These are phyloP conservation scores for Gnatocerus cornutus DNA, from an alignment of 2,888 invertebrate species.

Conservation along the genomic window DNA sequence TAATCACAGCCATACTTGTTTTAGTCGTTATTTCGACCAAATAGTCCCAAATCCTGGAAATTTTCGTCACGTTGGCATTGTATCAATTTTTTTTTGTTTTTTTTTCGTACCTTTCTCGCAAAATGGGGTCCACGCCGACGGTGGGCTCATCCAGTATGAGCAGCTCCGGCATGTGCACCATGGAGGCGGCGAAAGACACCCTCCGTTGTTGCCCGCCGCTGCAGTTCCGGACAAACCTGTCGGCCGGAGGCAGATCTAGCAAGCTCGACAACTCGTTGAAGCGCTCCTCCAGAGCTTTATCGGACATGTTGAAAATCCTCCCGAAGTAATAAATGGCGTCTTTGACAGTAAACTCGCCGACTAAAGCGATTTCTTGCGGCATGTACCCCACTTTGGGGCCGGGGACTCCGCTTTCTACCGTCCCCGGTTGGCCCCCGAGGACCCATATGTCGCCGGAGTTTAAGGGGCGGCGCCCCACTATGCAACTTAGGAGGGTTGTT, in stretches of 20 bases:
- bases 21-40: conserved; percentile 81
- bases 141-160: conserved; percentile 91
- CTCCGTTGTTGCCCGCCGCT: conserved; percentile 92
- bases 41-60: conserved; percentile 90
- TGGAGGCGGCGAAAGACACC: conserved; percentile 87
- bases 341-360: conserved; percentile 85
- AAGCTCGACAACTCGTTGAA: conserved; percentile 81
- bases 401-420: conserved; percentile 88
- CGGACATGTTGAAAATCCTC: conserved; percentile 85
- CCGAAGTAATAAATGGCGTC: conserved; percentile 93
- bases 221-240: conserved; percentile 73
- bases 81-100: neutral
- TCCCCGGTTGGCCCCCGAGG: conserved; percentile 87
- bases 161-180: conserved; percentile 88
- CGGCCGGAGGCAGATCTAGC: conserved; percentile 83
- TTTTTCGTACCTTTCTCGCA: conserved; percentile 85
- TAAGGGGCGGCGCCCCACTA: conserved; percentile 86
- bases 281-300: conserved; percentile 77
- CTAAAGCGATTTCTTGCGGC: conserved; percentile 81
- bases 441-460: conserved; percentile 90
- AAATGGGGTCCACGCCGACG: conserved; percentile 88
- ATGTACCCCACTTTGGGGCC: conserved; percentile 88
- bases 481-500: conserved; percentile 89
- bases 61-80: conserved; percentile 23
- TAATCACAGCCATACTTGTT: conserved; percentile 86